A percentile compares a stretch with the other conserved stretches of the same genome.
phyloP scores from a whole-genome alignment of 2,888 invertebrate species.

The Harpalus rufipes region DNA sequence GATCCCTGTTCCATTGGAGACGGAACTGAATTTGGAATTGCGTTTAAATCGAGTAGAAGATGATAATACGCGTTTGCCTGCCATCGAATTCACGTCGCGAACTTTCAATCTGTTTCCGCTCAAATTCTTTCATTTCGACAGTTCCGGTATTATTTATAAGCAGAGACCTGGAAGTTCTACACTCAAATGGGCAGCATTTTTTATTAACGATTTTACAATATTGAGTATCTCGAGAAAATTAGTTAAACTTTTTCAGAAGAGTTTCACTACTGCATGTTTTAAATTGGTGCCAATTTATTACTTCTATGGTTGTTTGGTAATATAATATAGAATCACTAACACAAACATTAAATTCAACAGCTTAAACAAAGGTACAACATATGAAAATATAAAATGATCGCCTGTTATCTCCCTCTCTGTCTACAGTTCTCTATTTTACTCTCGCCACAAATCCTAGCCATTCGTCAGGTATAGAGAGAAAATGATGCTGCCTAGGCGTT shows the following conservation, averaged over 20 bases:
- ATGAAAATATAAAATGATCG: too few species aligned
- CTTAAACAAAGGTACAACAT: too few species aligned
- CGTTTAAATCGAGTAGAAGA: conserved; percentile 59
- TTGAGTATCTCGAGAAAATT: conserved; percentile 15
- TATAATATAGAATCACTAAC: too few species aligned
- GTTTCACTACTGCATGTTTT: not conserved
- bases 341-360: too few species aligned
- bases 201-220: conserved; percentile 47
- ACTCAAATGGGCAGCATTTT: conserved; percentile 18
- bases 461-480: too few species aligned
- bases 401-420: too few species aligned
- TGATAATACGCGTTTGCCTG: conserved; percentile 54
- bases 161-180: not conserved
- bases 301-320: not conserved
- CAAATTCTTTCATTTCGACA: conserved; percentile 55
- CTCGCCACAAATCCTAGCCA: too few species aligned
- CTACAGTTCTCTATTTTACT: too few species aligned
- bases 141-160: conserved; percentile 55
- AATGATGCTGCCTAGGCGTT: too few species aligned
- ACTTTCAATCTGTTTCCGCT: conserved; percentile 64
- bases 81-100: conserved; percentile 57
- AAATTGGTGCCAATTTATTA: conserved; percentile 14
- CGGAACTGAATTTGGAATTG: conserved; percentile 35
- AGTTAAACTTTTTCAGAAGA: not conserved
- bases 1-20: conserved; percentile 9